phyloP scores from a whole-genome alignment of 2,888 invertebrate genomes.

The Apamea crenata region DNA sequence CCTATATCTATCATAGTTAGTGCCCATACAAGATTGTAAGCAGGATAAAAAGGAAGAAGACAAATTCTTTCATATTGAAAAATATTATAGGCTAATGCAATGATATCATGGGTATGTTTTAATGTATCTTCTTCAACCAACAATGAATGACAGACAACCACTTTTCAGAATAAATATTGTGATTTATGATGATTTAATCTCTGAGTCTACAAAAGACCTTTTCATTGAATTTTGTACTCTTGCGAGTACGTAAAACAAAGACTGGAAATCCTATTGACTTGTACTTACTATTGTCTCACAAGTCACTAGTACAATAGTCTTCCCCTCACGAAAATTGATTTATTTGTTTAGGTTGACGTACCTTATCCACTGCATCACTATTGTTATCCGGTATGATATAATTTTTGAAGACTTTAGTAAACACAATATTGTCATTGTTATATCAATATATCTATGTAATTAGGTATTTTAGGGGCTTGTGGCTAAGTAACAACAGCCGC shows the following conservation, averaged over 20 bases:
- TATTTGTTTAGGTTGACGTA: constrained; percentile 33
- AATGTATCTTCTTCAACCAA: background rate
- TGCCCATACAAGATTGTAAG: background rate
- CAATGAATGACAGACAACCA: background rate
- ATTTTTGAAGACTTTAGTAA: constrained; percentile 8
- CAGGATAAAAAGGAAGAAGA: background rate
- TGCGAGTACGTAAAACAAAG: constrained; percentile 30
- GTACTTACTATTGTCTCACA: constrained; percentile 37
- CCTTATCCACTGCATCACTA: background rate
- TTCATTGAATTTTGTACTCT: constrained; percentile 21
- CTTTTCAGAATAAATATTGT: background rate
- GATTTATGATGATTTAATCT: constrained; percentile 36
- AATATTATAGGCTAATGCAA: background rate
- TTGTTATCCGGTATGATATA: background rate
- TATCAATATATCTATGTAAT: background rate
- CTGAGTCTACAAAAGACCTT: background rate
- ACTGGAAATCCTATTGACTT: constrained; percentile 40
- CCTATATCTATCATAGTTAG: background rate
- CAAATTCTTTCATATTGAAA: background rate
- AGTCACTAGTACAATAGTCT: constrained; percentile 17
- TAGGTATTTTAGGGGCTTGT: background rate
- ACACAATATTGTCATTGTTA: background rate
- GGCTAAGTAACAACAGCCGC: background rate
- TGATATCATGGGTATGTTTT: background rate
- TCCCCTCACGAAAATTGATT: constrained; percentile 33